These are phyloP conservation scores for Cercopithecus mitis DNA, from an alignment of 2,797 vertebrate genomes.

Conservation along the genomic window DNA sequence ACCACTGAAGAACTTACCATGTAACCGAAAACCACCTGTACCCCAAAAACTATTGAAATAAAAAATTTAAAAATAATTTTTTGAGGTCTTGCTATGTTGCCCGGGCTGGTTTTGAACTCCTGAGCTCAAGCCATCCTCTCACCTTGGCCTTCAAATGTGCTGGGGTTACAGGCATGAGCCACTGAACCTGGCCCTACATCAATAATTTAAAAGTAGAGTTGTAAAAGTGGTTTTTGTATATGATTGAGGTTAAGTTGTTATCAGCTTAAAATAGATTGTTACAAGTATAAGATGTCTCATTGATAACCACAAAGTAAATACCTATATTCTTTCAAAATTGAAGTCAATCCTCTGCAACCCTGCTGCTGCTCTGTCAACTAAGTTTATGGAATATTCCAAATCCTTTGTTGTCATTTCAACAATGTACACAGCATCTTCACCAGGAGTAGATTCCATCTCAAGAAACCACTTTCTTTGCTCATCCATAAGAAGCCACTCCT, in stretches of 20 bases:
- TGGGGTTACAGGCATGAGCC: background rate
- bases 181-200: background rate
- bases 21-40: no score
- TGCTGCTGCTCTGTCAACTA: background rate
- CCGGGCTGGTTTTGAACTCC: background rate
- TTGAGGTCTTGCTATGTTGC: background rate
- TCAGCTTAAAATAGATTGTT: background rate
- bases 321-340: background rate
- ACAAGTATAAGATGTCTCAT: background rate
- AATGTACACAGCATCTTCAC: background rate
- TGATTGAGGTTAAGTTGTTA: background rate
- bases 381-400: background rate
- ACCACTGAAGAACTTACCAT: no score
- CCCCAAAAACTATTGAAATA: no score
- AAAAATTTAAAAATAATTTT: no score
- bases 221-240: background rate
- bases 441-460: background rate
- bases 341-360: background rate
- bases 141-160: background rate
- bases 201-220: background rate
- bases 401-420: background rate
- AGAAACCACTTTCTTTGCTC: background rate
- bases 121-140: no score
- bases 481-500: background rate
- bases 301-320: background rate